Evolutionary conservation across 1,140 invertebrate genomes (phyloP), one percentile per base, ranked within the genome.

Genomic region (Panagrolaimus sp.): DNA sequence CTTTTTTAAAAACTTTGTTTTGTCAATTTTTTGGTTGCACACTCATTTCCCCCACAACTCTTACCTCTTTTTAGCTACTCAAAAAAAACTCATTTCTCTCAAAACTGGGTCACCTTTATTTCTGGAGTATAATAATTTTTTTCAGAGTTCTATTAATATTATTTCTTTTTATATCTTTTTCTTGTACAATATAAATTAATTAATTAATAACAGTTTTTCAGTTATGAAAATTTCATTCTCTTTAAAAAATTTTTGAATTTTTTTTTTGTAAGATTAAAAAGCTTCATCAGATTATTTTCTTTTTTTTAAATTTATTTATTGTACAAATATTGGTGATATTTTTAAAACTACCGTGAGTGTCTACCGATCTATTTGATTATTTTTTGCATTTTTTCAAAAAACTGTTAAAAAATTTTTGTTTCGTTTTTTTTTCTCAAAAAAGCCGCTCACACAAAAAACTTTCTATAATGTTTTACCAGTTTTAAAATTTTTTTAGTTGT

Each of bases 11-110:
- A 57, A 25, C 51, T 57, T 25, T 16, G n/a, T n/a, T n/a, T n/a
- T n/a, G n/a, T n/a, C n/a, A n/a, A 27, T 57, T 57, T 57, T 38
- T 7, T 38, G 31, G 51, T 57, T 57, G 51, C 51, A 20, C 51
- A 20, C 11, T 25, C 20, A 57, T 20, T 27, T 25, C 51, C 51
- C 51, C 27, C 51, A 25, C 51, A 57, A 38, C 31, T 38, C 31
- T 57, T 57, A 57, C 51, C 51, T 57, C 51, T 57, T 27, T 25
- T 27, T 25, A 14, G 20, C 45, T 65, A 63, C 63, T 23, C 63
- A 65, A 65, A 57, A 25, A 20, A 45, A 65, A 42, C 63, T 45
- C 43, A 45, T 65, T 23, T 45, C 42, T 46, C 42, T 25, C 63
- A 45, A 31, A 65, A 25, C 42, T 45, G 62, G 63, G 42, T 43